Conservation (phyloP, 2,797 vertebrate species). For the Corythornis leucogaster region DNA sequence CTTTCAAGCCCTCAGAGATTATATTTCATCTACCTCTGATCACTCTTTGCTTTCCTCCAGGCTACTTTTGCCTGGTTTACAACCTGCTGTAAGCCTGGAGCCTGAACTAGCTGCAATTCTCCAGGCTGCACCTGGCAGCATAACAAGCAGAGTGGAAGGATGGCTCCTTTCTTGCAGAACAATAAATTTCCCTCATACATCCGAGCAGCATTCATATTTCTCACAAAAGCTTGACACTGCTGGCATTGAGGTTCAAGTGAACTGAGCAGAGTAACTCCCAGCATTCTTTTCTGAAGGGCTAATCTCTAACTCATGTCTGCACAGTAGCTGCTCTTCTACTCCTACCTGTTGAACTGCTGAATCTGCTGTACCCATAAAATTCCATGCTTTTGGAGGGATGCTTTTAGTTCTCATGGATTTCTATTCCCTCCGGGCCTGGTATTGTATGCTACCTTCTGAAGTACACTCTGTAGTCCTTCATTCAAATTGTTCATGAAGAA, state of each 20-base stretch:
- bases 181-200: background rate
- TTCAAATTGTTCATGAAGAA: background rate
- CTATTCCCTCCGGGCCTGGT: background rate
- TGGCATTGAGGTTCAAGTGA: background rate
- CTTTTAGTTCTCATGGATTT: background rate
- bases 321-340: background rate
- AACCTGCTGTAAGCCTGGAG: background rate
- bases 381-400: fast-evolving
- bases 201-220: background rate
- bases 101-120: background rate
- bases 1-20: background rate
- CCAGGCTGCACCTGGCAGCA: background rate
- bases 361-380: background rate
- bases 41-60: background rate
- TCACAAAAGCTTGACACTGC: background rate
- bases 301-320: fast-evolving
- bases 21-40: background rate
- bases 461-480: background rate
- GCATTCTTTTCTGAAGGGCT: background rate
- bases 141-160: background rate
- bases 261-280: background rate
- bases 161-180: background rate
- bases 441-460: background rate
- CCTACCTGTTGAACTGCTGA: background rate
- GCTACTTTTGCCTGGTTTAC: background rate